phyloP scores from a whole-genome alignment of 2,888 invertebrate genomes.

The Andrena praecox region DNA sequence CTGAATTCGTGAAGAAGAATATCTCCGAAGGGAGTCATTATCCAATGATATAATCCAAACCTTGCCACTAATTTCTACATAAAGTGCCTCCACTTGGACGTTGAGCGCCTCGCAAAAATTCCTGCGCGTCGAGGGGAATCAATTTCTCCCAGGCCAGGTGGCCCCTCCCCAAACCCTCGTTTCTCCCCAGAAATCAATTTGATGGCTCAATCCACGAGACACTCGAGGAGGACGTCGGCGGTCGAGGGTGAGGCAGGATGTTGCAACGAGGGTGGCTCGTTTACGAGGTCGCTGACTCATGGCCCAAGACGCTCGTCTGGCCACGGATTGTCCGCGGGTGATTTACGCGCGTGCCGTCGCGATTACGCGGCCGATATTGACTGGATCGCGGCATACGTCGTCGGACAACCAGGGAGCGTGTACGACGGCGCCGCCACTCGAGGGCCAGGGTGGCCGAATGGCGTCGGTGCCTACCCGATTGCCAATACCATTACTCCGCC shows the following conservation, averaged over 20 bases:
- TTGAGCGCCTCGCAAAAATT: not conserved
- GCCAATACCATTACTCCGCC: conserved; percentile 72
- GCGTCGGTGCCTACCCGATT: conserved; percentile 64
- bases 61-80: not conserved
- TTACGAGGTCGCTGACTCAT: conserved; percentile 53
- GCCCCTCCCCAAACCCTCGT: not conserved
- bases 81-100: not conserved
- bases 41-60: not conserved
- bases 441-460: conserved; percentile 20
- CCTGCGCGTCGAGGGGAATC: not conserved
- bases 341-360: conserved; percentile 53
- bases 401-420: conserved; percentile 33
- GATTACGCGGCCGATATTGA: conserved; percentile 44
- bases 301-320: not conserved
- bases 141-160: not conserved
- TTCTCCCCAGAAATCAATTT: conserved; percentile 32
- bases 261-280: conserved; percentile 32
- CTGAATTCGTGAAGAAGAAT: too few species aligned
- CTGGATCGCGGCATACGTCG: conserved; percentile 30
- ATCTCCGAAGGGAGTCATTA: too few species aligned
- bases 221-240: conserved; percentile 17
- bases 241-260: conserved; percentile 17
- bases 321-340: conserved; percentile 12
- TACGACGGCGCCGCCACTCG: conserved; percentile 22
- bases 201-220: conserved; percentile 32